Evolutionary conservation across 2,113 vertebrate genomes (phyloP).

Genomic region (Girardinichthys multiradiatus): DNA sequence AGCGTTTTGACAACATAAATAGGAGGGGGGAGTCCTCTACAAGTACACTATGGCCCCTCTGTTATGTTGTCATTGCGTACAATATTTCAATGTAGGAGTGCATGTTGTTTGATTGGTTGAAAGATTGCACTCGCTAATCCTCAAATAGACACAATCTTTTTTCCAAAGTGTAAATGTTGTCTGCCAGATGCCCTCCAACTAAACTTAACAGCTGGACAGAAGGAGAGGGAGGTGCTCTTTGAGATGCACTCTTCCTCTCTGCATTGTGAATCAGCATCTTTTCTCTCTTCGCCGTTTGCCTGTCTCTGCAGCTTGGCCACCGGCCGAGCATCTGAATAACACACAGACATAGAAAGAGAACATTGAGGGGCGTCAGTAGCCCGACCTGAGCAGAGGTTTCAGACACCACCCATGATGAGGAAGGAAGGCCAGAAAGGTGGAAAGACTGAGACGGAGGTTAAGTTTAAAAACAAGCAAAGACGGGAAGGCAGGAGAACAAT

Average conservation of each 20-base stretch:
- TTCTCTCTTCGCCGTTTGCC: conserved; percentile 33
- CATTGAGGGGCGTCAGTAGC: conserved; percentile 17
- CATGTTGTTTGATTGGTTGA: neutral
- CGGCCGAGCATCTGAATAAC: conserved; percentile 35
- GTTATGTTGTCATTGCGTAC: too few relatives aligned
- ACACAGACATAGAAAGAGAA: conserved; percentile 14
- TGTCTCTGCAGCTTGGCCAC: conserved; percentile 54
- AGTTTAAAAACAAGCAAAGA: neutral
- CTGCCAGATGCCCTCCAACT: conserved; percentile 9
- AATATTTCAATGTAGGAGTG: too few relatives aligned
- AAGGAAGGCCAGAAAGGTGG: neutral
- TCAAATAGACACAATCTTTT: neutral
- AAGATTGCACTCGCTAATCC: neutral
- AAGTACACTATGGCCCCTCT: too few relatives aligned
- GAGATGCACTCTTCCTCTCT: conserved; percentile 24
- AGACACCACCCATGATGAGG: conserved; percentile 23
- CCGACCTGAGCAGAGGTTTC: conserved; percentile 24
- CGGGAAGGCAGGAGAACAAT: conserved; percentile 9
- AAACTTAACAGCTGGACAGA: conserved; percentile 21
- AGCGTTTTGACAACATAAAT: too few relatives aligned
- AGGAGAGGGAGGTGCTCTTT: conserved; percentile 4
- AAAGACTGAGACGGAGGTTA: conserved; percentile 9
- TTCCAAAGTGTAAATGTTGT: neutral
- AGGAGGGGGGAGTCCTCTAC: too few relatives aligned
- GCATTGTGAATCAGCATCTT: conserved; percentile 77